Evolutionary conservation across 1,140 invertebrate species (phyloP).

Genomic region (Vollenhovia emeryi): DNA sequence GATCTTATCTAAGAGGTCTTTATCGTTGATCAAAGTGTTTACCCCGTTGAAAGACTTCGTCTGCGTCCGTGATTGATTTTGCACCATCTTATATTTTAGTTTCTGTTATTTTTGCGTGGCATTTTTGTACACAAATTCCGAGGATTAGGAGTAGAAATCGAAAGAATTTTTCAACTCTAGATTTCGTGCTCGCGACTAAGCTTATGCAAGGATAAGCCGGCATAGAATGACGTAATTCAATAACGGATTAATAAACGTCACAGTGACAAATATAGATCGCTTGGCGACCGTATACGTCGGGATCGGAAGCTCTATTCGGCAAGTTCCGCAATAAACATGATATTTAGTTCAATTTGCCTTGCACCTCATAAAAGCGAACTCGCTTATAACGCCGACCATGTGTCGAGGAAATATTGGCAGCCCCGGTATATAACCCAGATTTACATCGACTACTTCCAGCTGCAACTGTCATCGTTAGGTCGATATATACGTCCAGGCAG

Average conservation of each 20-base stretch:
- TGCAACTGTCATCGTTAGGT: conserved; percentile 17
- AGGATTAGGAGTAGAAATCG: neutral
- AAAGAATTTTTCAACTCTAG: neutral
- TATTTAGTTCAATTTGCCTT: conserved; percentile 46
- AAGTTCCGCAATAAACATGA: conserved; percentile 44
- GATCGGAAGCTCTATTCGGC: neutral
- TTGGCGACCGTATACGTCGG: neutral
- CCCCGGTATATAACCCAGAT: conserved; percentile 6
- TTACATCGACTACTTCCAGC: conserved; percentile 48
- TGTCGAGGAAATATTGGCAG: conserved; percentile 27
- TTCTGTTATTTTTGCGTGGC: neutral
- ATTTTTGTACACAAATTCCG: neutral
- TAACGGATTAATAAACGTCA: conserved; percentile 40
- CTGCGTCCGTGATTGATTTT: neutral
- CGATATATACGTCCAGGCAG: neutral
- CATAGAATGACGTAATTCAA: neutral
- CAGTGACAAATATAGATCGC: conserved; percentile 32
- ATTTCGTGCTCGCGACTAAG: neutral
- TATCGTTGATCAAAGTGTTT: no score
- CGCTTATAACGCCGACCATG: conserved; percentile 17
- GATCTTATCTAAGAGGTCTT: no score
- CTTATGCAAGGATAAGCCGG: neutral
- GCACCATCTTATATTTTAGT: neutral
- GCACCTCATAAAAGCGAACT: conserved; percentile 36
- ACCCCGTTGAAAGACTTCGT: neutral